phyloP scores from a whole-genome alignment of 2,797 vertebrate species.

The Periophthalmus magnuspinnatus region DNA sequence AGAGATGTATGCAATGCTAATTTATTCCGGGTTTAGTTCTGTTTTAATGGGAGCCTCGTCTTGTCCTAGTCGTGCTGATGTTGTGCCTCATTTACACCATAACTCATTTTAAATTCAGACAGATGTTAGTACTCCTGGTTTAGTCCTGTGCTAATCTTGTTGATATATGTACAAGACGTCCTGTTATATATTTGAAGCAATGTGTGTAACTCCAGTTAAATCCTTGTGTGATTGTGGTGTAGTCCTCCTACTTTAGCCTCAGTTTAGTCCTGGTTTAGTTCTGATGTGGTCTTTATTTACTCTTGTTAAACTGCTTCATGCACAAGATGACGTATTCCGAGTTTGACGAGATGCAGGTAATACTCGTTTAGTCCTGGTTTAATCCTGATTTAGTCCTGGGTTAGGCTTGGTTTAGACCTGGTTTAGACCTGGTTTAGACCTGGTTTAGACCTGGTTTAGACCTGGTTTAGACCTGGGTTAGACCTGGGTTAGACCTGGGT shows the following conservation, averaged over 20 bases:
- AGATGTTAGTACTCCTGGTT: too few species aligned
- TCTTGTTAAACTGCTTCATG: conserved; percentile 96
- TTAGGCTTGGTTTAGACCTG: not conserved
- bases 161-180: too few species aligned
- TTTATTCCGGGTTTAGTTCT: conserved; percentile 50
- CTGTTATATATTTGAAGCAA: too few species aligned
- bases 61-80: not conserved
- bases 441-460: too few species aligned
- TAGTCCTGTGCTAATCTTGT: not conserved
- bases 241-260: not conserved
- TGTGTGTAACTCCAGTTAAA: too few species aligned
- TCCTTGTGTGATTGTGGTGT: not conserved
- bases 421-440: too few species aligned
- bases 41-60: not conserved
- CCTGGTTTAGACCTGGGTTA: not conserved
- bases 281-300: not conserved
- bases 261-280: not conserved
- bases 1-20: conserved; percentile 92
- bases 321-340: conserved; percentile 99
- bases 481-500: too few species aligned
- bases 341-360: conserved; percentile 99
- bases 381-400: too few species aligned
- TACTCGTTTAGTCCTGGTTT: conserved; percentile 15
- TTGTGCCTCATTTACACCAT: too few species aligned
- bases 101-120: too few species aligned